Percentiles rank a stretch among this genome's conserved stretches.
phyloP scores from a whole-genome alignment of 1,140 invertebrate species.

The Drosophila jambulina region DNA sequence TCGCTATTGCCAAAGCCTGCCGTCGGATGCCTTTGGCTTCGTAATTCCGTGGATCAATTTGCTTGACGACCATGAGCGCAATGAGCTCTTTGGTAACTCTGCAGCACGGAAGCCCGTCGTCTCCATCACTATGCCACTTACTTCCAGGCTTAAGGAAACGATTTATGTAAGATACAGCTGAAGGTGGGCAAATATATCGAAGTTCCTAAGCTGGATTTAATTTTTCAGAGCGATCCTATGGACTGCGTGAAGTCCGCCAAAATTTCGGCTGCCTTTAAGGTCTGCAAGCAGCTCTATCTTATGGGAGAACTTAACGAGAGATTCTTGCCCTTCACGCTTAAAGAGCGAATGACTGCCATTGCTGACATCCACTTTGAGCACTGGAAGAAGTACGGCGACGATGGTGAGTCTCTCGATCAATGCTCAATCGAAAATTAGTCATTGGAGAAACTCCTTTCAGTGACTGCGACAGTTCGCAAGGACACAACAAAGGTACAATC shows the following conservation, averaged over 20 bases:
- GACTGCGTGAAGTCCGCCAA: constrained; percentile 89
- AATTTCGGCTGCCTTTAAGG: constrained; percentile 91
- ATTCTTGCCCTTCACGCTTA: constrained; percentile 90
- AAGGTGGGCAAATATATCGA: not conserved
- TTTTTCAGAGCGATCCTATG: constrained; percentile 88
- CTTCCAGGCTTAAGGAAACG: constrained; percentile 86
- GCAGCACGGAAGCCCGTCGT: constrained; percentile 68
- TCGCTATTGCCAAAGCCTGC: constrained; percentile 91
- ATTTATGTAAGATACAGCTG: constrained; percentile 44
- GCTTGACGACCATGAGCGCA: not conserved
- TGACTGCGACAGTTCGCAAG: constrained; percentile 18
- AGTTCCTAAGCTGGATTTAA: not conserved
- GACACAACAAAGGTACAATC: not conserved
- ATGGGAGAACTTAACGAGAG: constrained; percentile 92
- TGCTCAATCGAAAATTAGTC: not conserved
- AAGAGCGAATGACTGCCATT: constrained; percentile 77
- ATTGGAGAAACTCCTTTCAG: constrained; percentile 6
- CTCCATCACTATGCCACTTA: constrained; percentile 88
- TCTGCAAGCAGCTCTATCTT: constrained; percentile 90
- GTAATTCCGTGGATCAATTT: constrained; percentile 47
- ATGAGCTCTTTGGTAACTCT: not conserved
- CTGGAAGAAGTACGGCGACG: constrained; percentile 87
- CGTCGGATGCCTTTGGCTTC: constrained; percentile 92
- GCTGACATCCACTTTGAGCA: constrained; percentile 74
- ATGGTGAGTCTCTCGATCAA: constrained; percentile 46